Evolutionary conservation across 2,888 invertebrate species (phyloP).

Genomic region (Epistrophe grossulariae): DNA sequence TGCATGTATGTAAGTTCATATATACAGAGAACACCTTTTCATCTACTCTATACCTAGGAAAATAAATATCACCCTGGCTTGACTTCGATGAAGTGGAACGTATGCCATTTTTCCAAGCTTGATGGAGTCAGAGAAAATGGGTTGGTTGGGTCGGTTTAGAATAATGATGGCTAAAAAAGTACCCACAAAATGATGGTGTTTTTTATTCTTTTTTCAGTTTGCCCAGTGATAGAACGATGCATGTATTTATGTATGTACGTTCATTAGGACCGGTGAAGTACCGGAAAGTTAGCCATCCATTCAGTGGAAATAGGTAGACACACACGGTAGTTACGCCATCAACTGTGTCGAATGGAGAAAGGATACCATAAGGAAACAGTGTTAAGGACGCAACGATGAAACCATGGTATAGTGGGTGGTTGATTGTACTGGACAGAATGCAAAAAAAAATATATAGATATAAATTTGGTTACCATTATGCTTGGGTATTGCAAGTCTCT

Average conservation of each 20-base stretch:
- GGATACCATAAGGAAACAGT: constrained; percentile 23
- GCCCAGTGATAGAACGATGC: constrained; percentile 54
- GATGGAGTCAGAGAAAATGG: constrained; percentile 19
- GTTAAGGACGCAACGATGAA: constrained; percentile 12
- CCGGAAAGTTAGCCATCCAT: constrained; percentile 76
- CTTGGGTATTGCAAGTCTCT: constrained; percentile 53
- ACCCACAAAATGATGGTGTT: constrained; percentile 63
- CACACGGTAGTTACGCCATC: constrained; percentile 67
- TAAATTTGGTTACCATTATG: constrained; percentile 67
- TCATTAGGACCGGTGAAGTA: constrained; percentile 71
- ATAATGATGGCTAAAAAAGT: constrained; percentile 67
- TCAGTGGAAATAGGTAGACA: constrained; percentile 70
- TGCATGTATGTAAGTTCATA: background rate
- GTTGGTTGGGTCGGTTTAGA: constrained; percentile 40
- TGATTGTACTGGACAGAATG: background rate
- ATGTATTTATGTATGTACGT: constrained; percentile 54
- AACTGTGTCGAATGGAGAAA: constrained; percentile 59
- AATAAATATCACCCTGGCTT: constrained; percentile 63
- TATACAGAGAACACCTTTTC: constrained; percentile 18
- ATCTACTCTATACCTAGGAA: constrained; percentile 34
- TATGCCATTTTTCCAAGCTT: constrained; percentile 69
- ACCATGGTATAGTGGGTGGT: background rate
- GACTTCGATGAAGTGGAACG: constrained; percentile 74
- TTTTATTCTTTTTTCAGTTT: constrained; percentile 6
- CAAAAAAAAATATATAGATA: constrained; percentile 43